Evolutionary conservation across 1,140 invertebrate species (phyloP), one percentile per base, ranked within the genome.

Genomic region (Anagrus nilaparvatae): DNA sequence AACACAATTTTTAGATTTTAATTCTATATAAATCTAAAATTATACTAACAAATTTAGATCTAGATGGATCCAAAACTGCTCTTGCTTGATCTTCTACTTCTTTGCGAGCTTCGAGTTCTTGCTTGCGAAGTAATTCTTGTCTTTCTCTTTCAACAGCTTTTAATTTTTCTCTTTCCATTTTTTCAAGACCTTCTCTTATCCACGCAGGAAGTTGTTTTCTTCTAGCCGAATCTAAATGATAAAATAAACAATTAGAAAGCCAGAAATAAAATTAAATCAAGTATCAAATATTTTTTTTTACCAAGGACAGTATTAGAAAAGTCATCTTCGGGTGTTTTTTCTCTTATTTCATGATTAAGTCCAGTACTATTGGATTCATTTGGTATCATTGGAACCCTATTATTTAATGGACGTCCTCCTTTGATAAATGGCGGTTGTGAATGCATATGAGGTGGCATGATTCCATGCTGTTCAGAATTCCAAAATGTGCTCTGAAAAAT

Each of bases 111-210:
- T 68, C 65, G 23, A 77, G 56, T 41, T 75, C 73, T 59, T 74
- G 72, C 48, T 80, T 78, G 50, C 74, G 66, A 47, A 77, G 73
- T 47, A 74, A 73, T 52, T 75, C 74, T 56, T 79, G 74, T 50
- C 77, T 69, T 54, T 87, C 82, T 34, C 77, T 78, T 60, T 95
- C 87, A 46, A 88, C 68, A 51, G 89, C 87, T 54, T 84, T 89
- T 54, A 83, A 80, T 63, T 97, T 97, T 51, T 97, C 92, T 34
- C 84, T 72, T 67, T 97, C 93, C 88, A 97, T 96, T 72, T 97
- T 97, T 61, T 97, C 93, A 43, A 97, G 67, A 24, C 93, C 90
- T 72, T 95, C 89, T 54, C 91, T 71, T 45, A 97, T 96, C 94
- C 94, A 98, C 5, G 85, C 86, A 31, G 94, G 94, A 18, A 98